Percentiles rank a stretch among this genome's conserved stretches.
These are phyloP conservation scores for Muraenolepis orangiensis DNA, from an alignment of 2,797 vertebrate genomes.

Conservation along the genomic window DNA sequence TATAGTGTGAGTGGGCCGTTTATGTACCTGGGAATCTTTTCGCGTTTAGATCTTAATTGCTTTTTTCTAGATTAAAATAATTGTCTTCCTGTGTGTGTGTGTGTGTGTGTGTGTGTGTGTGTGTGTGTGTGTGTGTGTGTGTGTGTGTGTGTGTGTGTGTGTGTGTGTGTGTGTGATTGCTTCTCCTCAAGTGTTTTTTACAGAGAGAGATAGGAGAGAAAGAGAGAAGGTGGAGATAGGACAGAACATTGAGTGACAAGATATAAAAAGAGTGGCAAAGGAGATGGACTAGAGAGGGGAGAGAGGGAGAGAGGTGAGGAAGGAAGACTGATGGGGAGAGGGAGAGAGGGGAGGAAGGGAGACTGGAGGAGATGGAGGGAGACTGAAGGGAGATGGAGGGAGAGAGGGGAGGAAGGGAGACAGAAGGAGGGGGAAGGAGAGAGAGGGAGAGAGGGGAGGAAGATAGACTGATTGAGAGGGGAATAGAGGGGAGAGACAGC, in stretches of 20 bases:
- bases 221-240: constrained; percentile 52
- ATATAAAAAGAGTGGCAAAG: constrained; percentile 27
- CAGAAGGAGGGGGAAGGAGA: neutral
- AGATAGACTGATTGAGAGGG: too few relatives aligned
- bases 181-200: neutral
- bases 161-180: constrained; percentile 3
- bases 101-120: constrained; percentile 1
- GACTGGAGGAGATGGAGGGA: too few relatives aligned
- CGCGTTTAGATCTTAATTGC: neutral
- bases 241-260: neutral
- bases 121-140: neutral
- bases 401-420: too few relatives aligned
- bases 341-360: too few relatives aligned
- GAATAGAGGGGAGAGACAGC: too few relatives aligned
- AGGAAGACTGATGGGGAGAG: too few relatives aligned
- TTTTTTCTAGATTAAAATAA: neutral
- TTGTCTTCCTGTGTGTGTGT: neutral
- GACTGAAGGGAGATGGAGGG: too few relatives aligned
- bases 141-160: neutral
- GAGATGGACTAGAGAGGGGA: constrained; percentile 1
- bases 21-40: neutral
- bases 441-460: constrained; percentile 13
- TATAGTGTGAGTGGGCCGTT: neutral
- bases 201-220: constrained; percentile 20
- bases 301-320: constrained; percentile 14